Conservation (phyloP, 2,113 vertebrate species). For the Thalassarche chlororhynchos region DNA sequence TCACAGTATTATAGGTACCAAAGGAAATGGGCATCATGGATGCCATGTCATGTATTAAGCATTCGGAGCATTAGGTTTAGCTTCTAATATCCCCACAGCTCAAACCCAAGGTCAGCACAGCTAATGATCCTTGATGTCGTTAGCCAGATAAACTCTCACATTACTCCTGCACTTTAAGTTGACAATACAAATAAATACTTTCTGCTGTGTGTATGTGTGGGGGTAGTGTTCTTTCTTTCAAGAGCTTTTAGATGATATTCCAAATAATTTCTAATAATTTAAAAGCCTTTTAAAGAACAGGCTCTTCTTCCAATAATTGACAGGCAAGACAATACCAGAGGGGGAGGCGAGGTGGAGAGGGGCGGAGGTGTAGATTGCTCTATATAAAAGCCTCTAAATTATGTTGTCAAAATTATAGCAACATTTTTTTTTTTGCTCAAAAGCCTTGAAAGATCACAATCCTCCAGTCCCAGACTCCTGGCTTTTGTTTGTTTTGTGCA, state of each 20-base stretch:
- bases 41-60: not conserved
- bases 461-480: constrained; percentile 47
- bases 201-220: constrained; percentile 38
- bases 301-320: constrained; percentile 74
- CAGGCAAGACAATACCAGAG: constrained; percentile 71
- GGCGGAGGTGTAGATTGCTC: constrained; percentile 74
- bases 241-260: constrained; percentile 75
- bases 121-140: not conserved
- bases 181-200: constrained; percentile 60
- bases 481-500: constrained; percentile 69
- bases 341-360: constrained; percentile 69
- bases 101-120: not conserved
- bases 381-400: constrained; percentile 75
- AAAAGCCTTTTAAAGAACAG: constrained; percentile 74
- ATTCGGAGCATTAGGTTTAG: not conserved
- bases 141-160: not conserved
- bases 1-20: not conserved
- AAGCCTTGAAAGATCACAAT: constrained; percentile 55
- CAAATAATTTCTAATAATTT: constrained; percentile 76
- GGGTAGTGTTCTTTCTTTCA: constrained; percentile 53
- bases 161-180: not conserved
- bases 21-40: not conserved
- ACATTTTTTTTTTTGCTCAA: constrained; percentile 44
- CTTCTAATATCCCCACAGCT: not conserved
- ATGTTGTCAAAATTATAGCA: constrained; percentile 78